Evolutionary conservation across 2,113 vertebrate species (phyloP), one percentile per base, ranked within the genome.

Genomic region (Ifrita kowaldi): DNA sequence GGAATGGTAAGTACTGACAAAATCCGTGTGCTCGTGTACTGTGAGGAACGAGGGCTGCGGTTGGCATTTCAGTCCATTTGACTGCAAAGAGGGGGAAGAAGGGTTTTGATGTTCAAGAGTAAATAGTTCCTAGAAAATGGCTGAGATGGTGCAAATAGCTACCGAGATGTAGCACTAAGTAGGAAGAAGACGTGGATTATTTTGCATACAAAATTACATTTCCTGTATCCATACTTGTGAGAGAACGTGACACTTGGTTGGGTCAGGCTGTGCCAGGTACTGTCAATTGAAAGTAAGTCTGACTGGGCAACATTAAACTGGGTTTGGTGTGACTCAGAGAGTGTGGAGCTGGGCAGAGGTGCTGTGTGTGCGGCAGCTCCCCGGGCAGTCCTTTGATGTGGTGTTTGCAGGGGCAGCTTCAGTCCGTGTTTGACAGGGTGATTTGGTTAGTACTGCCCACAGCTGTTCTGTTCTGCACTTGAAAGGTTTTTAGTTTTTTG

Each of bases 1-100:
- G 53, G 80, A 77, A 94, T 82, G 89, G 97, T 96, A 64, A 97
- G 96, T 95, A 55, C 37, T n/a, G 27, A 33, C 46, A 74, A 62
- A 59, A 14, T 26, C 11, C 47, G 37, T 30, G 22, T 60, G 7
- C 32, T 35, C 44, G 1, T 28, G 13, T 60, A 3, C n/a, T 50
- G 24, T 44, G 6, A 39, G 62, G 62, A 75, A 15, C 8, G 2
- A 6, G 35, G 81, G 52, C 41, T 47, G 49, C 27, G 63, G 35
- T 11, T 55, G 50, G 26, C 27, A 3, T 62, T 70, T 62, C 17
- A 47, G 20, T 27, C 50, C 23, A 26, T 82, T 65, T 33, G 47
- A 37, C 35, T 80, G 68, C 11, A 64, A 35, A 15, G 8, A 3
- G 28, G 11, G 46, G 13, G 42, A 39, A 22, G 30, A 37, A 57